phyloP scores from a whole-genome alignment of 1,140 invertebrate genomes.

The Drosophila kurseongensis region DNA sequence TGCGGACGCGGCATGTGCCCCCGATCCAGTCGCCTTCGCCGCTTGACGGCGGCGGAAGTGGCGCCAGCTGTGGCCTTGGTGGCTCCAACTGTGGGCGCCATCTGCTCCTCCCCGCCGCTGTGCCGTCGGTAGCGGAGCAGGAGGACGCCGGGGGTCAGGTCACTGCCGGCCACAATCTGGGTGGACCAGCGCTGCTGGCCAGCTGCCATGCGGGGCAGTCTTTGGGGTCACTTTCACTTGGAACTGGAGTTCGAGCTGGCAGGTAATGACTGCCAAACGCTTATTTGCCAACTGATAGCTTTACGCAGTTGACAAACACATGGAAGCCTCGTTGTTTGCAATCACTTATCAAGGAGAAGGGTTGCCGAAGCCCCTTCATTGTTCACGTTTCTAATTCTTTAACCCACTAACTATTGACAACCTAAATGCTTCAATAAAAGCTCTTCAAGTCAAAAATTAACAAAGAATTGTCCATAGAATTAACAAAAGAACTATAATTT shows the following conservation, averaged over 20 bases:
- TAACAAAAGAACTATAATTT: too few species aligned
- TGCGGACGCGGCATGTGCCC: conserved; percentile 56
- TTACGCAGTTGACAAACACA: conserved; percentile 21
- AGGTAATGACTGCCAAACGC: conserved; percentile 43
- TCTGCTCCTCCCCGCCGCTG: conserved; percentile 30
- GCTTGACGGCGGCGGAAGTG: conserved; percentile 66
- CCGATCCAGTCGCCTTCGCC: conserved; percentile 50
- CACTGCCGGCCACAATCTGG: conserved; percentile 64
- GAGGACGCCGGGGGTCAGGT: conserved; percentile 41
- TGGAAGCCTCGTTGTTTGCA: conserved; percentile 23
- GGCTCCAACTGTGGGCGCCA: conserved; percentile 1
- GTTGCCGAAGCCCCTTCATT: conserved; percentile 22
- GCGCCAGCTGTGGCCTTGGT: conserved; percentile 29
- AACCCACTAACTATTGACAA: not conserved
- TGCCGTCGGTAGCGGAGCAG: conserved; percentile 63
- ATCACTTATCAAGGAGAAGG: conserved; percentile 36
- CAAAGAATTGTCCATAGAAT: too few species aligned
- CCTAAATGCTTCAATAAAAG: too few species aligned
- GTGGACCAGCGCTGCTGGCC: conserved; percentile 54
- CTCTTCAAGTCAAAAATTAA: too few species aligned
- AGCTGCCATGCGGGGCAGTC: conserved; percentile 32
- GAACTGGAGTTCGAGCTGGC: conserved; percentile 1
- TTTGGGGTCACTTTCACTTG: conserved; percentile 13
- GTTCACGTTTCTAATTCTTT: not conserved
- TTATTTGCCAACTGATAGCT: conserved; percentile 36